Evolutionary conservation across 2,797 vertebrate species (phyloP).

Genomic region (Onychomys leucogaster): DNA sequence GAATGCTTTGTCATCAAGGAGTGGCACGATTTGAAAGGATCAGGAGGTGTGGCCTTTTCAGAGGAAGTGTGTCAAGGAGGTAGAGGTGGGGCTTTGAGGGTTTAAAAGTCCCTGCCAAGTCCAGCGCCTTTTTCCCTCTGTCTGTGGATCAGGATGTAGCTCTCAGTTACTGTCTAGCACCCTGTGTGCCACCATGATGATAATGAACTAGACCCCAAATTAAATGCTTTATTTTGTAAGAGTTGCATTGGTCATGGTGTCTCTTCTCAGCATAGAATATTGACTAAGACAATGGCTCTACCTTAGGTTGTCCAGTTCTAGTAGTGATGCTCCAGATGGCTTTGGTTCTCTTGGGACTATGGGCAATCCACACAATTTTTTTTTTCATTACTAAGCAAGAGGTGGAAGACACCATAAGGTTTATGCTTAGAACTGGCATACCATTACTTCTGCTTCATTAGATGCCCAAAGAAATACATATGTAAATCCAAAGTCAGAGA

Average conservation of each 20-base stretch:
- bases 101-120: neutral
- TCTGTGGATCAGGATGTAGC: neutral
- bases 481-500: constrained; percentile 28
- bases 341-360: neutral
- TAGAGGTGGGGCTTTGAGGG: neutral
- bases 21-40: neutral
- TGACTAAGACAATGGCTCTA: neutral
- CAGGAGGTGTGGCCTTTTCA: neutral
- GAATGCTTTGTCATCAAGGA: neutral
- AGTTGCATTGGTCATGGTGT: neutral
- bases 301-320: neutral
- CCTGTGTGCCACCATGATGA: neutral
- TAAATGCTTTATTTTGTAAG: neutral
- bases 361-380: neutral
- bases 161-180: neutral
- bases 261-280: neutral
- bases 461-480: neutral
- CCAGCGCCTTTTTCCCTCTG: neutral
- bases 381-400: neutral
- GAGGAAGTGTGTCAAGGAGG: neutral
- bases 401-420: neutral
- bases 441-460: neutral
- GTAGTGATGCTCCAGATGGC: neutral
- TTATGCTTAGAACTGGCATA: neutral
- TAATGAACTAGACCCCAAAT: neutral